phyloP scores from a whole-genome alignment of 2,113 vertebrate genomes.

The Myiagra hebetior region DNA sequence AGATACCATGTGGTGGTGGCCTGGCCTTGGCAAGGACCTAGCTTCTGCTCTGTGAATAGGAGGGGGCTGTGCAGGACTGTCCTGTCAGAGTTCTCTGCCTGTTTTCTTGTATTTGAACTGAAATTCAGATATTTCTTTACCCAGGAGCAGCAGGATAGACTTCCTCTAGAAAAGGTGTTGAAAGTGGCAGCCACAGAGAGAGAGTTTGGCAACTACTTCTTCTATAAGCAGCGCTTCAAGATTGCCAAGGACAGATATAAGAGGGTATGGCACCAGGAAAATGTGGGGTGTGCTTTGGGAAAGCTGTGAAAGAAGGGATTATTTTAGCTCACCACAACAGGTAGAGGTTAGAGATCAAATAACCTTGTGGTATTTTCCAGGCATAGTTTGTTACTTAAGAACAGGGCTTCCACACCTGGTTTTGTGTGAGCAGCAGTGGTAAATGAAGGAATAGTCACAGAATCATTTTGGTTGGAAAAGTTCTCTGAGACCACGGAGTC shows the following conservation, averaged over 20 bases:
- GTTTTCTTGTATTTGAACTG: background rate
- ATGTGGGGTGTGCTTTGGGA: background rate
- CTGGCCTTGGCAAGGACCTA: background rate
- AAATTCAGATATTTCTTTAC: background rate
- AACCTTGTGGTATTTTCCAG: background rate
- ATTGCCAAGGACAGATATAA: constrained; percentile 86
- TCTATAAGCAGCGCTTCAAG: constrained; percentile 71
- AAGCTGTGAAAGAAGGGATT: background rate
- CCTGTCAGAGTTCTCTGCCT: background rate
- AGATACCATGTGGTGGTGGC: background rate
- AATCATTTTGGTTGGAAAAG: background rate
- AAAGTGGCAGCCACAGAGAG: constrained; percentile 79
- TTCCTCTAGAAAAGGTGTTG: constrained; percentile 79
- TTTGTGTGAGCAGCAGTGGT: background rate
- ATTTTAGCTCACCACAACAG: background rate
- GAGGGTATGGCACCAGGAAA: constrained; percentile 69
- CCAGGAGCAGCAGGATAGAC: constrained; percentile 80
- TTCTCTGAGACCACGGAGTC: background rate
- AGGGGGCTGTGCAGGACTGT: background rate
- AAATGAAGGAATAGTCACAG: background rate
- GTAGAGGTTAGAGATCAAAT: background rate
- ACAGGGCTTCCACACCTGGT: background rate
- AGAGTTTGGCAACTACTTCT: constrained; percentile 88
- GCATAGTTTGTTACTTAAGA: background rate
- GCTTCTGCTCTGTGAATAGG: background rate